These are phyloP conservation scores for Piaya cayana DNA, from an alignment of 2,113 vertebrate genomes.

Conservation along the genomic window DNA sequence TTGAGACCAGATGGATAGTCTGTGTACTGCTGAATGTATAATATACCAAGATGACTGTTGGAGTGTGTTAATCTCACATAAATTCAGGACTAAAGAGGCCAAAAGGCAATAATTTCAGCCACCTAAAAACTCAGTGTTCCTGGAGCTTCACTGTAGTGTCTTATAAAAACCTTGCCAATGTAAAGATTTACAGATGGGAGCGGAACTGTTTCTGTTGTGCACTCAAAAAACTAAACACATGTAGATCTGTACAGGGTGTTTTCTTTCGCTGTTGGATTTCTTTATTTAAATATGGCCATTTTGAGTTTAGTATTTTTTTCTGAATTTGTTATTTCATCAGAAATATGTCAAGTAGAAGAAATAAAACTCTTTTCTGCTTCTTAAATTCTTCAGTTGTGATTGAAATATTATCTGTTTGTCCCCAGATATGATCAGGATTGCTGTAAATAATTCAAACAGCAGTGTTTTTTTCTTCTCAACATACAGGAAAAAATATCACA, in stretches of 20 bases:
- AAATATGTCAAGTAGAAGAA: background rate
- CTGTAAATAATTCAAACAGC: background rate
- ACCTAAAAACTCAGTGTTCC: background rate
- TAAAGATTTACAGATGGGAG: background rate
- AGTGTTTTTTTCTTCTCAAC: background rate
- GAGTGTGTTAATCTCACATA: background rate
- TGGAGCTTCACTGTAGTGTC: background rate
- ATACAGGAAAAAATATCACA: background rate
- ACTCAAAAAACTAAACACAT: background rate
- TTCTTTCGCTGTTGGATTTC: background rate
- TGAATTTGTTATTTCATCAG: background rate
- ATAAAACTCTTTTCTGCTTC: background rate
- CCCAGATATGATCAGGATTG: background rate
- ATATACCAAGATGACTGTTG: background rate
- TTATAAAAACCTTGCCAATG: background rate
- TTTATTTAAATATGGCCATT: background rate
- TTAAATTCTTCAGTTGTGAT: background rate
- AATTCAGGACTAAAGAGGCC: background rate
- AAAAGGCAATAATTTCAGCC: background rate
- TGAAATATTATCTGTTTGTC: background rate
- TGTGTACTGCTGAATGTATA: background rate
- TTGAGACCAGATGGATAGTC: constrained; percentile 3
- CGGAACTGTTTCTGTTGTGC: background rate
- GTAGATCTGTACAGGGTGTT: background rate
- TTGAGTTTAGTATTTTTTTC: background rate